Evolutionary conservation across 2,113 vertebrate species (phyloP), one percentile per base, ranked within the genome.

Genomic region (Rhodinocichla rosea): DNA sequence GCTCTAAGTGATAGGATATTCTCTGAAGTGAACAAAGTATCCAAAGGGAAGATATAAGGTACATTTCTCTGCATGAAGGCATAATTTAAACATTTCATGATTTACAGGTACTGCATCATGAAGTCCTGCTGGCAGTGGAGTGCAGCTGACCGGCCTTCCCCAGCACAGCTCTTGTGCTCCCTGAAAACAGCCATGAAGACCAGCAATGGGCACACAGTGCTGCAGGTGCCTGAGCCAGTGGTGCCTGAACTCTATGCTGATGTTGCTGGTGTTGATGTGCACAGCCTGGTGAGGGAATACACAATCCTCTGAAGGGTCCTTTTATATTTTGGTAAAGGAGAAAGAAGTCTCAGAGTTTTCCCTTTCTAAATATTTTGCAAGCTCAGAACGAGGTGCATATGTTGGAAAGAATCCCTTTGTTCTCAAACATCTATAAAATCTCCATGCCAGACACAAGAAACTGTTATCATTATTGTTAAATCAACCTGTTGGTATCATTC

Each of bases 121-220:
- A 99, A 98, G 94, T 87, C 95, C 44, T 99, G 99, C 95, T 99
- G 99, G 98, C 98, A 98, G 17, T 99, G 99, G 99, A 98, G 92
- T 78, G 98, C 98, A 60, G 64, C 95, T 23, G 96, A 98, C 14
- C 97, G 99, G 7, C 98, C 98, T 15, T 92, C 97, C 10, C 96
- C 98, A 68, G 77, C 88, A 27, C 98, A 98, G 23, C 89, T 99
- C 71, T 77, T 83, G 53, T 95, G 57, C 28, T 98, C 97, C 75
- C 97, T 99, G 9, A 85, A 97, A 80, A 89, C 91, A 21, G 98
- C 97, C 9, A 76, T 98, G 52, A 99, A 98, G 75, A 97, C 87
- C 20, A 98, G 99, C 57, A 98, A 98, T 33, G 98, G 98, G 83
- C 98, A 98, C 90, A 96, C 96, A 17, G 97, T 99, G 35, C 84